A percentile compares a stretch with the other conserved stretches of the same genome.
Evolutionary conservation across 2,113 vertebrate species (phyloP).

Genomic region (Scytalopus superciliaris): DNA sequence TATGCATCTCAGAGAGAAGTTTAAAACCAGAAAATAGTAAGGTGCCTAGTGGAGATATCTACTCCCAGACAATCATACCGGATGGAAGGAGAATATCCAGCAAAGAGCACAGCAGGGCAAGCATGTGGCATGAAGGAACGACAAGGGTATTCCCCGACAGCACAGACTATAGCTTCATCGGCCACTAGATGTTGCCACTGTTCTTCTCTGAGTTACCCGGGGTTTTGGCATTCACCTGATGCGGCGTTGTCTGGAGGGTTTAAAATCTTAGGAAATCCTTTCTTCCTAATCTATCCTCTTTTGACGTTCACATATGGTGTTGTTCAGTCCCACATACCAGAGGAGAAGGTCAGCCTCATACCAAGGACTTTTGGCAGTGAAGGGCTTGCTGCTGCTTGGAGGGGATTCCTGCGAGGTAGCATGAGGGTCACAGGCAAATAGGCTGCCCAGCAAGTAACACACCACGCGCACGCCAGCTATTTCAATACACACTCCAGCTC

Average conservation of each 20-base stretch:
- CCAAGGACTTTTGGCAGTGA: not conserved
- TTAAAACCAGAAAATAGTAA: not conserved
- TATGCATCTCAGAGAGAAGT: not conserved
- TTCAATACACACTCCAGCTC: not conserved
- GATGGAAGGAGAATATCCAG: not conserved
- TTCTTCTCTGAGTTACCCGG: not conserved
- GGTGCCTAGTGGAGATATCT: not conserved
- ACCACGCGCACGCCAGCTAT: not conserved
- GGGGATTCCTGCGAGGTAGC: not conserved
- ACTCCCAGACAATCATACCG: not conserved
- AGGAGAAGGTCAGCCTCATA: not conserved
- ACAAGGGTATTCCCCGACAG: not conserved
- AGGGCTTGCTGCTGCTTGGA: not conserved
- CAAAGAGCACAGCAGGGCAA: not conserved
- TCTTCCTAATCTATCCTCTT: constrained; percentile 33
- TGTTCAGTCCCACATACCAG: not conserved
- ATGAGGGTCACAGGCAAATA: not conserved
- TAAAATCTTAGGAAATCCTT: constrained; percentile 46
- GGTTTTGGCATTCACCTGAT: not conserved
- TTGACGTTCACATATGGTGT: not conserved
- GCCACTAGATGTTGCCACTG: constrained; percentile 61
- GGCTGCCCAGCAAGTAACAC: not conserved
- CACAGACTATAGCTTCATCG: not conserved
- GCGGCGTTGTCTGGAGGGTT: not conserved
- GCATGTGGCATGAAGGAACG: fast-evolving